Conservation (phyloP, 2,797 vertebrate genomes). For the Aeoliscus strigatus region DNA sequence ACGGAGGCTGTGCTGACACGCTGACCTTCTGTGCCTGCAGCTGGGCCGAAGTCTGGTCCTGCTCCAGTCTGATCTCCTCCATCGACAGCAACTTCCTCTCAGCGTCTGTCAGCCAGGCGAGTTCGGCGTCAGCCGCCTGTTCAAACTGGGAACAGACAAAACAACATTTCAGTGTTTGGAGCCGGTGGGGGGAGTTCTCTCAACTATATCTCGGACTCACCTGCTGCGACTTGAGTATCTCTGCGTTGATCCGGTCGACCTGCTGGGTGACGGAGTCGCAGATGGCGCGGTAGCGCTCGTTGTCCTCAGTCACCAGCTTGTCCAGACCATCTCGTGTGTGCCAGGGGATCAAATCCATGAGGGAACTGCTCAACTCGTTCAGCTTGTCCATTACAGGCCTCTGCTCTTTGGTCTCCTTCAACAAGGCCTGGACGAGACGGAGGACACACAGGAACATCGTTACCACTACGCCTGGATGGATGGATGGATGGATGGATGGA, state of each 20-base stretch:
- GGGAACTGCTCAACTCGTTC: constrained; percentile 86
- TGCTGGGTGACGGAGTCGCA: constrained; percentile 81
- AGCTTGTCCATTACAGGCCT: constrained; percentile 83
- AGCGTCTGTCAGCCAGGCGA: constrained; percentile 86
- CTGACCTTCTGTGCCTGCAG: constrained; percentile 97
- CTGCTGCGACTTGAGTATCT: constrained; percentile 90
- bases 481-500: too few relatives aligned
- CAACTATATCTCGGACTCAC: constrained; percentile 68
- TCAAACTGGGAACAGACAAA: constrained; percentile 84
- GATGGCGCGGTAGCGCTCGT: constrained; percentile 83
- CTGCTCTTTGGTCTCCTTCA: constrained; percentile 82
- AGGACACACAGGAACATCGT: too few relatives aligned
- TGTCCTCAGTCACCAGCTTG: constrained; percentile 87
- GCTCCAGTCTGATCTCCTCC: constrained; percentile 90
- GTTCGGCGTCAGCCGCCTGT: constrained; percentile 86
- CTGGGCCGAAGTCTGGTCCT: constrained; percentile 88
- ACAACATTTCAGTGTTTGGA: too few relatives aligned
- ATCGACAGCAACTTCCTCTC: constrained; percentile 86
- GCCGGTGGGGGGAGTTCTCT: too few relatives aligned
- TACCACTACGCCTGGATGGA: too few relatives aligned
- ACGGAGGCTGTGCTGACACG: constrained; percentile 10
- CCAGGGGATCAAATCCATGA: constrained; percentile 95
- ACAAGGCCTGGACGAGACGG: constrained; percentile 75
- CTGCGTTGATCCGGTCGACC: constrained; percentile 87
- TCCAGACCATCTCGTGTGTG: constrained; percentile 90